Evolutionary conservation across 2,113 vertebrate species (phyloP), one percentile per base, ranked within the genome.

Genomic region (Leucopsar rothschildi): DNA sequence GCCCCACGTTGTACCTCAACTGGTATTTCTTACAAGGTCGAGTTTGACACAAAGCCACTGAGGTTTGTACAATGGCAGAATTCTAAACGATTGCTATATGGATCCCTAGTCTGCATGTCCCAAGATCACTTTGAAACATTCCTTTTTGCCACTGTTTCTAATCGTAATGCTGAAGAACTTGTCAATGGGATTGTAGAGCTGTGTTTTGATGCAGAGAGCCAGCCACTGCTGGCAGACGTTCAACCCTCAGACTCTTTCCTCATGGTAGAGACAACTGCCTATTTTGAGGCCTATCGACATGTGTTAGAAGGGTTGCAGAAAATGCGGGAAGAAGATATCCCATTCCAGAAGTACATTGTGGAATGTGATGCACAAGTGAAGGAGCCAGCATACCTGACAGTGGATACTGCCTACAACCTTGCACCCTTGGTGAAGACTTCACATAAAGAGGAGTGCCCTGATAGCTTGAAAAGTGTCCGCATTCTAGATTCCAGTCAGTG

Each of bases 281-380:
- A 99, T 92, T 99, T 99, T 96, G 99, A 99, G 92, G 99, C 99
- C 57, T 99, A 99, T 92, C 97, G 98, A 6, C 98, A 99, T 24
- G 99, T 99, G 81, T 94, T 99, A 6, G 98, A 99, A 83, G 99
- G 99, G 24, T 97, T 99, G 45, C 97, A 99, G 96, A 98, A 99
- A 91, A 96, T 98, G 88, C 88, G 72, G 37, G 98, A 98, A 80
- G 97, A 98, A 49, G 97, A 98, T 12, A 73, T 99, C 59, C 99
- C 99, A 9, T 99, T 99, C 96, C 98, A 99, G 97, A 99, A 98
- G 95, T 99, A 99, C 95, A 99, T 99, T 3, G 99, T 99, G 71
- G 97, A 98, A 37, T 99, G 99, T 95, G 96, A 95, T 76, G 37
- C 84, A 35, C 91, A 98, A 15, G 98, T 99, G 70, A 79, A 61